phyloP scores from a whole-genome alignment of 2,888 invertebrate species.

The Ophion ventricosus region DNA sequence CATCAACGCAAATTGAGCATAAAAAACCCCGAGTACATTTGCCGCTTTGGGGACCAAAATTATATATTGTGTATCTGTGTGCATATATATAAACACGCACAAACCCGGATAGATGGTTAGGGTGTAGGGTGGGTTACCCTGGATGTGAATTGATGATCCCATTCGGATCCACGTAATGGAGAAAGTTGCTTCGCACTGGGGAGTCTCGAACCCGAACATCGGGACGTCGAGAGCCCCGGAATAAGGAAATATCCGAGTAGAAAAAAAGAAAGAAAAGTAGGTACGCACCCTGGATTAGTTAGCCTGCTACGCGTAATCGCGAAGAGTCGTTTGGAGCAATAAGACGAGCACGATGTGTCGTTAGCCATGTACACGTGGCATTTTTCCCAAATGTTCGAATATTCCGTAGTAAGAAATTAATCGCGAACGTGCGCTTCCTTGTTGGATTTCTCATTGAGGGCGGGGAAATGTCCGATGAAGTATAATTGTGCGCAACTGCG shows the following conservation, averaged over 20 bases:
- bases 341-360: background rate
- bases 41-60: background rate
- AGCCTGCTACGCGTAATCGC: background rate
- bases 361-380: background rate
- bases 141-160: constrained; percentile 68
- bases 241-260: constrained; percentile 48
- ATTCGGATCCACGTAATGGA: constrained; percentile 70
- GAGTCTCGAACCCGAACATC: constrained; percentile 32
- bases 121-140: constrained; percentile 32
- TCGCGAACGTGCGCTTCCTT: background rate
- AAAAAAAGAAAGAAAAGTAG: background rate
- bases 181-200: constrained; percentile 64
- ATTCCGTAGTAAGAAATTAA: background rate
- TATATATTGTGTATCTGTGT: background rate
- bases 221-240: constrained; percentile 30
- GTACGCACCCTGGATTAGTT: background rate
- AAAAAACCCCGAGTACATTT: constrained; percentile 63
- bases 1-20: constrained; percentile 69
- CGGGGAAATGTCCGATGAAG: too few species aligned
- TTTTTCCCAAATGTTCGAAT: background rate
- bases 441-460: too few species aligned
- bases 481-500: too few species aligned
- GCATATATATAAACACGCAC: background rate
- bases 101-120: background rate
- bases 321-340: background rate